A percentile compares a stretch with the other conserved stretches of the same genome.
Evolutionary conservation across 2,113 vertebrate species (phyloP).

Genomic region (Herpetotheres cachinnans): DNA sequence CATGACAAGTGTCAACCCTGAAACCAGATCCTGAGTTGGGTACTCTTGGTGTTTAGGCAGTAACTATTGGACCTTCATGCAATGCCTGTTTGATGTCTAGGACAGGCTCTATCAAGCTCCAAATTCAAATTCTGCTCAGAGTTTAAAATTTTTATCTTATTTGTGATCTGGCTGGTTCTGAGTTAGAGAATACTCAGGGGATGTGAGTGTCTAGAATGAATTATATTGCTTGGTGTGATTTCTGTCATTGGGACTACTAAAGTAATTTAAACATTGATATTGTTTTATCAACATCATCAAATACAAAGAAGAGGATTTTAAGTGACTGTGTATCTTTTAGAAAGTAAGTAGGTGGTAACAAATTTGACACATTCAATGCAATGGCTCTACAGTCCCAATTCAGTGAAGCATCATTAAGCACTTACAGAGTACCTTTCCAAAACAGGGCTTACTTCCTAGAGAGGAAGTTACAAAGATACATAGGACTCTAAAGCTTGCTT

Average conservation of each 20-base stretch:
- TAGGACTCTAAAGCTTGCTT: not conserved
- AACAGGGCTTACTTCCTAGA: not conserved
- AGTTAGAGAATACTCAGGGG: not conserved
- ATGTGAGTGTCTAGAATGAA: not conserved
- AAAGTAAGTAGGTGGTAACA: not conserved
- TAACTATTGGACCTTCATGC: not conserved
- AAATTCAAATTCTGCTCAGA: not conserved
- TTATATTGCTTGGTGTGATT: conserved; percentile 16
- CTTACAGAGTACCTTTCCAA: not conserved
- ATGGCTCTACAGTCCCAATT: not conserved
- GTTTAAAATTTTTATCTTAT: not conserved
- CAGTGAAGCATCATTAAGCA: not conserved
- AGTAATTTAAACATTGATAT: conserved; percentile 29
- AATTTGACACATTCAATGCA: not conserved
- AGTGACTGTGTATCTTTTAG: not conserved
- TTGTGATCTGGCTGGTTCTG: not conserved
- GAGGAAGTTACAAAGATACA: not conserved
- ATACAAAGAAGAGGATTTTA: not conserved
- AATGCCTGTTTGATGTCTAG: not conserved
- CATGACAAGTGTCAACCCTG: not conserved
- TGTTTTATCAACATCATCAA: not conserved
- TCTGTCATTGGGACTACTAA: not conserved
- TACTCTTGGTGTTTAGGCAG: not conserved
- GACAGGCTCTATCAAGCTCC: not conserved
- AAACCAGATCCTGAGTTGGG: not conserved